Base-by-base conservation (phyloP, 2,888 invertebrate species). In the Malacosoma neustria region DNA sequence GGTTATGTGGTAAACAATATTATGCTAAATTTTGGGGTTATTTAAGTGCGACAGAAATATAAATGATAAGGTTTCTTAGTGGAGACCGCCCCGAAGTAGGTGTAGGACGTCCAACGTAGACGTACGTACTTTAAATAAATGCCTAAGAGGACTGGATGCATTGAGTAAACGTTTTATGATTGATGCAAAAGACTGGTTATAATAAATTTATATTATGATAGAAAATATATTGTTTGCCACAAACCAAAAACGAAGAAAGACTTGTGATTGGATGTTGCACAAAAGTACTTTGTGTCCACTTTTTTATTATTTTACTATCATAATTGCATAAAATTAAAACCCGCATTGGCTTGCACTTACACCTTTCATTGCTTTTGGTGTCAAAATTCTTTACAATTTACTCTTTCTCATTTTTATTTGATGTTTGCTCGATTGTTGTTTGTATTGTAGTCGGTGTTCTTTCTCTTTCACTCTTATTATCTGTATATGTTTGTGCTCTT, bases 311-410 rank as follows among this genome's bases (percentile, higher is more conserved):
- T 51, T 43, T 50, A 42, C 51, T 56, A 63, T 61, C 55, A 54
- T 61, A 57, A 68, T 69, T 62, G 57, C 57, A 51, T 49, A 50
- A 47, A 49, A 52, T 60, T 56, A 50, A 59, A 54, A 65, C 69
- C 63, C 53, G 67, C 71, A 79, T 80, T 79, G 79, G 81, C 80
- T 81, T 82, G 82, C 81, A 80, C 82, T 76, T 48, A 73, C 77
- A 73, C 70, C 51, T 57, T 57, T 68, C 65, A 61, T 76, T 61
- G 80, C 79, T 82, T 80, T 57, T 67, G 60, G 49, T 49, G 38
- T 49, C 51, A 42, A 55, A 42, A 53, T 49, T 54, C 55, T 46
- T 43, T 45, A 47, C 49, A 38, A 47, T 48, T 38, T 11, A 39
- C 38, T 12, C 13, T 11, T 3, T 14, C 6, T 13, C 9, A 31